Conservation (phyloP, 2,888 invertebrate genomes). For the Limnephilus lunatus region DNA sequence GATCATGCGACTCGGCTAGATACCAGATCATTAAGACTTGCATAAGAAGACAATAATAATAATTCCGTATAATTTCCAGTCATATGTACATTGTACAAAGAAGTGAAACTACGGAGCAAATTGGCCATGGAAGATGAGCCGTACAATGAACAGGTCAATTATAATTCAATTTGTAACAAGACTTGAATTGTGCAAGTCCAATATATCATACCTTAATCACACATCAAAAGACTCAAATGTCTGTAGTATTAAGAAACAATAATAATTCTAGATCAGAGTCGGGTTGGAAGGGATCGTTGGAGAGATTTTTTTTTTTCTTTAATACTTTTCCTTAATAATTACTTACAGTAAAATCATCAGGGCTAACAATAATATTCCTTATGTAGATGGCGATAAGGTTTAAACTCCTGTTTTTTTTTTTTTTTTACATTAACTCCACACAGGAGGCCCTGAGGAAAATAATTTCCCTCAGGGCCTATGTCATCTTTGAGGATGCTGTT, state of each 20-base stretch:
- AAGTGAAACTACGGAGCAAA: not conserved
- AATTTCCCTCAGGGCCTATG: too few relatives aligned
- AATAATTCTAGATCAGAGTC: not conserved
- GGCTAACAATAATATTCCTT: too few relatives aligned
- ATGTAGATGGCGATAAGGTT: too few relatives aligned
- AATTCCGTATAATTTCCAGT: not conserved
- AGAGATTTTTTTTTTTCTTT: too few relatives aligned
- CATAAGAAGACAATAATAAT: not conserved
- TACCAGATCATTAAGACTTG: not conserved
- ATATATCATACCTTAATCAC: slow-evolving; percentile 5
- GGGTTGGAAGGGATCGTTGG: not conserved
- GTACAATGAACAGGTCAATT: slow-evolving; percentile 15
- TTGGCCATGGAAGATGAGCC: not conserved
- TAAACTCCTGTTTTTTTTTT: too few relatives aligned
- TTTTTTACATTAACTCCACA: too few relatives aligned
- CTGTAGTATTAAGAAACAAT: not conserved
- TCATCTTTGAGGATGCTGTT: too few relatives aligned
- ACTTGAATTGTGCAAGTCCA: not conserved
- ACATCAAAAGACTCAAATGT: not conserved
- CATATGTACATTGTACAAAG: not conserved
- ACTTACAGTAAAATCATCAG: too few relatives aligned
- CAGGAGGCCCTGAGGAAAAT: too few relatives aligned
- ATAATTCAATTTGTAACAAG: slow-evolving; percentile 37
- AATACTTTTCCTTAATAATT: too few relatives aligned
- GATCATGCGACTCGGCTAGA: not conserved